Evolutionary conservation across 92 coral and sea anemone species (phyloP).

Genomic region (Pocillopora grandis): DNA sequence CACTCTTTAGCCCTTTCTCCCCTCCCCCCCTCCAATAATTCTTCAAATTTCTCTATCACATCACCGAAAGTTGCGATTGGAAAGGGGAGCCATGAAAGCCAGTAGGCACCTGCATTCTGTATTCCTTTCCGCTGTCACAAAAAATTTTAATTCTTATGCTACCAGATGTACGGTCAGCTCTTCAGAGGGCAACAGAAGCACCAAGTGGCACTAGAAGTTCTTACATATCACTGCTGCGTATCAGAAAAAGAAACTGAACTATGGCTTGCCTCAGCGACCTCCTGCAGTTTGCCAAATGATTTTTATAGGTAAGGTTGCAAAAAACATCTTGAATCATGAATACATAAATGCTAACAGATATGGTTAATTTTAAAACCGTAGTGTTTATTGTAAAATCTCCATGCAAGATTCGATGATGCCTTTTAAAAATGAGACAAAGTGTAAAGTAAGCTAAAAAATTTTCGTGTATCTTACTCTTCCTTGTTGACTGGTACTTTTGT

Average conservation of each 20-base stretch:
- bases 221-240: slow-evolving; percentile 88
- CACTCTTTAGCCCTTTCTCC: not conserved
- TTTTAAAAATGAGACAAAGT: too few relatives aligned
- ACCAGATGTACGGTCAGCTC: slow-evolving; percentile 81
- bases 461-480: too few relatives aligned
- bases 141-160: not conserved
- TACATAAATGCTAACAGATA: too few relatives aligned
- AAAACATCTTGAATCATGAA: too few relatives aligned
- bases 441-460: too few relatives aligned
- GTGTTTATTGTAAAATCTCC: too few relatives aligned
- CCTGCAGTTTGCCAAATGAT: slow-evolving; percentile 70
- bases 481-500: too few relatives aligned
- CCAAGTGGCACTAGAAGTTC: slow-evolving; percentile 89
- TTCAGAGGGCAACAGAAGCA: slow-evolving; percentile 84
- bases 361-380: too few relatives aligned
- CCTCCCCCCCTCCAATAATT: not conserved
- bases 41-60: too few relatives aligned
- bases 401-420: too few relatives aligned
- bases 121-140: not conserved
- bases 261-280: slow-evolving; percentile 46
- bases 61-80: too few relatives aligned
- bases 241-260: slow-evolving; percentile 62
- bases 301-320: slow-evolving; percentile 67
- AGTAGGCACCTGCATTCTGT: not conserved
- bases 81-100: too few relatives aligned